phyloP scores from a whole-genome alignment of 2,888 invertebrate species.

The Lepas anatifera region DNA sequence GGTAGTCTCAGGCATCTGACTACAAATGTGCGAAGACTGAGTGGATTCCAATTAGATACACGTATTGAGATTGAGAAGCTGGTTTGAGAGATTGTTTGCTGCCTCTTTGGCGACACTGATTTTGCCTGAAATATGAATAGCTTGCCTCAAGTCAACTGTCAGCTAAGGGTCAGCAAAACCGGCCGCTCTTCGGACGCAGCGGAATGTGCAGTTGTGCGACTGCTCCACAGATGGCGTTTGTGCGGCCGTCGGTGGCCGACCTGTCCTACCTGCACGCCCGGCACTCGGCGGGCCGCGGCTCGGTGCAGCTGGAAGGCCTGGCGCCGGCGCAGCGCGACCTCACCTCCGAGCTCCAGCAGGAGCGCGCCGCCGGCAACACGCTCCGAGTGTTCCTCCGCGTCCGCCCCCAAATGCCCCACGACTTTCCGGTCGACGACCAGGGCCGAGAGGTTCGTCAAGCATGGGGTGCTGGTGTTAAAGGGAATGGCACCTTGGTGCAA shows the following conservation, averaged over 20 bases:
- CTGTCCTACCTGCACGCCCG: background rate
- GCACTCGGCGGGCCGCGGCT: background rate
- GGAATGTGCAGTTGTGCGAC: too few species aligned
- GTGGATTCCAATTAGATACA: too few species aligned
- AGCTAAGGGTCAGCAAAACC: too few species aligned
- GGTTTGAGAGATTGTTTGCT: too few species aligned
- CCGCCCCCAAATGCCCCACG: slow-evolving; percentile 19
- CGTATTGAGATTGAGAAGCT: too few species aligned
- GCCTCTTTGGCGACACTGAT: too few species aligned
- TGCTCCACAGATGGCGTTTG: slow-evolving; percentile 1
- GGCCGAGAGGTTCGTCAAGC: too few species aligned
- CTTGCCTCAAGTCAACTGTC: too few species aligned
- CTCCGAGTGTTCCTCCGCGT: slow-evolving; percentile 21
- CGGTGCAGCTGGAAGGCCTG: background rate
- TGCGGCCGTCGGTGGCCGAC: background rate
- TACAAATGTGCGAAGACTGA: too few species aligned
- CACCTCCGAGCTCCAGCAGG: background rate
- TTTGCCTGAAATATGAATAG: too few species aligned
- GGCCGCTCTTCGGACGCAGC: too few species aligned
- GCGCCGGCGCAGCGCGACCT: background rate
- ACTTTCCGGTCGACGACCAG: background rate
- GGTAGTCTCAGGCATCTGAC: too few species aligned
- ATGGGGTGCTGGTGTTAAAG: background rate
- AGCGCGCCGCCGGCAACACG: background rate
- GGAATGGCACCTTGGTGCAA: background rate